Percentiles rank a stretch among this genome's conserved stretches.
Evolutionary conservation across 2,113 vertebrate species (phyloP).

Genomic region (Rhadina sibilatrix): DNA sequence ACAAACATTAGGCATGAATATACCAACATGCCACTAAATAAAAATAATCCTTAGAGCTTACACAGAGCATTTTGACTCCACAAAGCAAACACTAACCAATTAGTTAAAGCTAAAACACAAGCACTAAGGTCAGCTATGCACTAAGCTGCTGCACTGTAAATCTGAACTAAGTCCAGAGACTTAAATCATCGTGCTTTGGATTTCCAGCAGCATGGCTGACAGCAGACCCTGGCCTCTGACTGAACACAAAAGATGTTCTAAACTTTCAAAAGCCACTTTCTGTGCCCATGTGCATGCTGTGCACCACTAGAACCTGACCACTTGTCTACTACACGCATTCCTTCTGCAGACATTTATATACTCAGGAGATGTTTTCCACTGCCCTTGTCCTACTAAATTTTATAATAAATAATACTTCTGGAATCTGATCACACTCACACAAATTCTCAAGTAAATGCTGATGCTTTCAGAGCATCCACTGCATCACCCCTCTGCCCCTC

Average conservation of each 20-base stretch:
- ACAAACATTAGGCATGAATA: conserved; percentile 37
- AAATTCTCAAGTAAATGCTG: not conserved
- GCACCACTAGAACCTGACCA: not conserved
- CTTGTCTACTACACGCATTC: not conserved
- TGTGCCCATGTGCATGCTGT: accelerated
- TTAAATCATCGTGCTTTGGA: not conserved
- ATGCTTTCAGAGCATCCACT: not conserved
- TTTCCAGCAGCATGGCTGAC: not conserved
- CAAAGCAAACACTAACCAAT: conserved; percentile 63
- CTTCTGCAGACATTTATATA: not conserved
- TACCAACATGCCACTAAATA: conserved; percentile 29
- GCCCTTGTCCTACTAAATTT: not conserved
- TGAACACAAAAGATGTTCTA: not conserved
- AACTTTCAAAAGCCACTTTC: not conserved
- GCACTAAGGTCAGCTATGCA: not conserved
- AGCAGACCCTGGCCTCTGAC: not conserved
- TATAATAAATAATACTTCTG: not conserved
- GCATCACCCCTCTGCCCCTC: not conserved
- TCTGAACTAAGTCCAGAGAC: conserved; percentile 22
- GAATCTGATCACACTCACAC: not conserved
- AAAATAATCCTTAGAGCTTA: conserved; percentile 48
- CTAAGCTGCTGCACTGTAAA: conserved; percentile 2
- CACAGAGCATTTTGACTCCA: conserved; percentile 36
- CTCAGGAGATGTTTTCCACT: not conserved
- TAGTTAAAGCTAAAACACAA: conserved; percentile 45